phyloP scores from a whole-genome alignment of 2,797 vertebrate genomes.

The Myotis myotis region DNA sequence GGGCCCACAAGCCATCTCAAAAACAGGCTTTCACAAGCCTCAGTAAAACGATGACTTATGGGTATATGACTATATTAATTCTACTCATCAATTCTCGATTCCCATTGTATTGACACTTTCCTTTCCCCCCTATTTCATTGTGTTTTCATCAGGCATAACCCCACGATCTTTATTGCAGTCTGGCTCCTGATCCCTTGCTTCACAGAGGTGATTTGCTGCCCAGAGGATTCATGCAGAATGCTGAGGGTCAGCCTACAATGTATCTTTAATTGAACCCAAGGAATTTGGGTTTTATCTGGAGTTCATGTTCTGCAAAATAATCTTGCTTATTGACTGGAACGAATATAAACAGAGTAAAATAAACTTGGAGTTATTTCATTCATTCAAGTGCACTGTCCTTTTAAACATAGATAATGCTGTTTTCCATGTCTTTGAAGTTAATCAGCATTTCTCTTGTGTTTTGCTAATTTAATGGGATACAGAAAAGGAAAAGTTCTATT shows the following conservation, averaged over 20 bases:
- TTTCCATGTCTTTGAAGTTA: not conserved
- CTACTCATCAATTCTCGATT: not conserved
- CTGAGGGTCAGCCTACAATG: not conserved
- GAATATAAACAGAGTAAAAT: slow-evolving; percentile 21
- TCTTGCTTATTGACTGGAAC: not conserved
- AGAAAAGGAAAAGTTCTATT: not conserved
- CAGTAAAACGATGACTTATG: not conserved
- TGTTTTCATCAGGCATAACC: not conserved
- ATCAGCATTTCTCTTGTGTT: slow-evolving; percentile 9
- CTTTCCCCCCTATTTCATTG: not conserved
- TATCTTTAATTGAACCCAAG: not conserved
- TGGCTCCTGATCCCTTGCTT: not conserved
- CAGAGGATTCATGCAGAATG: not conserved
- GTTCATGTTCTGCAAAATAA: not conserved
- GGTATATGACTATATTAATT: not conserved
- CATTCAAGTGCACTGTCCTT: not conserved
- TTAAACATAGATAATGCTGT: slow-evolving; percentile 40
- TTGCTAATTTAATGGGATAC: not conserved
- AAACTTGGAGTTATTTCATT: not conserved
- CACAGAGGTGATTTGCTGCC: not conserved
- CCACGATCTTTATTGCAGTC: not conserved
- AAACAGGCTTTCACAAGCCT: not conserved
- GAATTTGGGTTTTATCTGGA: not conserved
- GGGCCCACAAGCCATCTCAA: not conserved
- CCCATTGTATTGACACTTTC: not conserved